Percentiles rank a stretch among this genome's conserved stretches.
Conservation (phyloP, 2,113 vertebrate species). For the Gadus chalcogrammus region DNA sequence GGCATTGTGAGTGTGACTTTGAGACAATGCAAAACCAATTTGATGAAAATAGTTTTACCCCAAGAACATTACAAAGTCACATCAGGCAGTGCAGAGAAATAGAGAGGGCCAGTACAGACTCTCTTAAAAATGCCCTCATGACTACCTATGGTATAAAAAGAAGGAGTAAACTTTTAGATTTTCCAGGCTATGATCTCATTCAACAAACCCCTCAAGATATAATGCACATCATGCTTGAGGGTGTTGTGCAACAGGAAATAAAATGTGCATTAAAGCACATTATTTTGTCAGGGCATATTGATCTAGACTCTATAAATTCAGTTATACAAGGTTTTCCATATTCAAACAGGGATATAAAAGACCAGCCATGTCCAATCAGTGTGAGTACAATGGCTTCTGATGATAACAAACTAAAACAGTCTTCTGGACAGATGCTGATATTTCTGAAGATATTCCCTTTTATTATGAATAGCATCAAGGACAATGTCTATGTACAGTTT, state of each 20-base stretch:
- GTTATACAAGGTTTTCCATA: constrained; percentile 26
- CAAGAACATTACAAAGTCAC: constrained; percentile 10
- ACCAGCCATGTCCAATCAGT: constrained; percentile 23
- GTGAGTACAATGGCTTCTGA: constrained; percentile 19
- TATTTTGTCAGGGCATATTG: constrained; percentile 20
- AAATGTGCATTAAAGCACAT: constrained; percentile 30
- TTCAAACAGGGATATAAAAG: constrained; percentile 6
- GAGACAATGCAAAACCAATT: constrained; percentile 22
- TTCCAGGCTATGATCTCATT: constrained; percentile 34
- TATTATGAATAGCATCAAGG: constrained; percentile 12
- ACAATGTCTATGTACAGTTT: constrained; percentile 15
- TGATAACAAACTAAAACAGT: constrained; percentile 29
- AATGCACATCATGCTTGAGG: constrained; percentile 21
- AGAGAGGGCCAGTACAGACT: constrained; percentile 18
- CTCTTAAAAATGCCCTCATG: constrained; percentile 25
- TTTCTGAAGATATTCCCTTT: constrained; percentile 26
- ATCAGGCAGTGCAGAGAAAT: constrained; percentile 18
- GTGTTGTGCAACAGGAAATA: constrained; percentile 35
- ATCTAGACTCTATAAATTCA: constrained; percentile 1
- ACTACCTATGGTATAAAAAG: constrained; percentile 42
- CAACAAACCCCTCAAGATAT: constrained; percentile 25
- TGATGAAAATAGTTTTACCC: constrained; percentile 17
- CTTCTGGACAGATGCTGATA: constrained; percentile 20
- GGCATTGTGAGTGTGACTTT: constrained; percentile 32
- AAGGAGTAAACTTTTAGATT: constrained; percentile 32